Conservation (phyloP, 2,888 invertebrate species). For the Latrodectus hesperus region DNA sequence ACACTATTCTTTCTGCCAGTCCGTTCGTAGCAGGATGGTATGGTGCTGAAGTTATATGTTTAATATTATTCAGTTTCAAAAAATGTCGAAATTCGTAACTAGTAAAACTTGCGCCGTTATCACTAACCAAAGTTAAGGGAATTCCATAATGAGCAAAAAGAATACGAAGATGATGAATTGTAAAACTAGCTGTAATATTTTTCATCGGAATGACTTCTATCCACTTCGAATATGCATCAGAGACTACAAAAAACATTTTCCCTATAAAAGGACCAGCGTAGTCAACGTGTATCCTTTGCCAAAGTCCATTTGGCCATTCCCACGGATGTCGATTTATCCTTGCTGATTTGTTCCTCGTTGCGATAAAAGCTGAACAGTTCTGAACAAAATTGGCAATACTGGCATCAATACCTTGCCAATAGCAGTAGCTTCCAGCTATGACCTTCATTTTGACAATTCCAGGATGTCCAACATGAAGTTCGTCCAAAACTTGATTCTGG, state of each 20-base stretch:
- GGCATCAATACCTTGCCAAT: constrained; percentile 47
- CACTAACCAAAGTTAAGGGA: constrained; percentile 44
- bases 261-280: constrained; percentile 75
- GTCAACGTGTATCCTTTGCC: constrained; percentile 75
- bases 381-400: constrained; percentile 47
- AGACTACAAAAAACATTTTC: constrained; percentile 73
- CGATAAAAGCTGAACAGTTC: constrained; percentile 51
- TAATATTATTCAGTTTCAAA: constrained; percentile 69
- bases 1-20: too few species aligned
- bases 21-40: too few species aligned
- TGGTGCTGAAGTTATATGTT: too few species aligned
- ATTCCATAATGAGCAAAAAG: constrained; percentile 51
- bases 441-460: constrained; percentile 44
- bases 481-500: background rate
- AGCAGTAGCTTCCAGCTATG: constrained; percentile 45
- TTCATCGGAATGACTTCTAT: constrained; percentile 46
- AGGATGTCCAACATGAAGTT: too few species aligned
- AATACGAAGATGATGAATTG: constrained; percentile 34
- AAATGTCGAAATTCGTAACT: constrained; percentile 37
- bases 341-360: constrained; percentile 49
- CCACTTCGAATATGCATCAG: constrained; percentile 76
- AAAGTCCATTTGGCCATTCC: constrained; percentile 70
- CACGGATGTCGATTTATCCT: constrained; percentile 53
- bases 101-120: constrained; percentile 54
- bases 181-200: constrained; percentile 32